Percentiles rank a stretch among this genome's conserved stretches.
phyloP scores from a whole-genome alignment of 2,797 vertebrate genomes.

The Liparis tanakae region DNA sequence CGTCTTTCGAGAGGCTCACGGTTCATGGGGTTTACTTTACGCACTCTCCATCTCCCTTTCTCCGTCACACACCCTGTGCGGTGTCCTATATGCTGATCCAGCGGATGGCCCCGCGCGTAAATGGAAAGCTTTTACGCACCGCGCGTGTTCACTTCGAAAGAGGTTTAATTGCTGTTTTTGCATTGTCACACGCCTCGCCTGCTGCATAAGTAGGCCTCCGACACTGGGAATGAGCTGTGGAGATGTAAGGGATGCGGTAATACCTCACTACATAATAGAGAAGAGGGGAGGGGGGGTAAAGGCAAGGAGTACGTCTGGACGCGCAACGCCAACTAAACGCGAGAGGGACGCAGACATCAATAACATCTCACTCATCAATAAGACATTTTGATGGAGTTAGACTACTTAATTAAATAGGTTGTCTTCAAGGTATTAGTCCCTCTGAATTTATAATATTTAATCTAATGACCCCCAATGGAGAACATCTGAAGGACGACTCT shows the following conservation, averaged over 20 bases:
- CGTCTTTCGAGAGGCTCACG: conserved; percentile 18
- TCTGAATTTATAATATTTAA: conserved; percentile 52
- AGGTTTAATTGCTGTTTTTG: conserved; percentile 63
- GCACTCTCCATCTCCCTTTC: neutral
- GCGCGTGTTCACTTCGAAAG: conserved; percentile 45
- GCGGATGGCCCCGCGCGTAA: conserved; percentile 66
- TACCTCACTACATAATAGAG: conserved; percentile 61
- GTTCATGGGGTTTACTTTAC: conserved; percentile 15
- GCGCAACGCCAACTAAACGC: conserved; percentile 61
- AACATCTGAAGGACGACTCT: conserved; percentile 66
- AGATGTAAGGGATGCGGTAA: conserved; percentile 67
- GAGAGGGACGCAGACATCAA: conserved; percentile 62
- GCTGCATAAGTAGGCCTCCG: conserved; percentile 50
- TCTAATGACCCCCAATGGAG: conserved; percentile 69
- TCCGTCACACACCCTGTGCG: conserved; percentile 18
- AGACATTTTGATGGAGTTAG: conserved; percentile 66
- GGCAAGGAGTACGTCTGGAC: conserved; percentile 64
- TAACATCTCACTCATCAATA: conserved; percentile 69
- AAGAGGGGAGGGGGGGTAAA: conserved; percentile 48
- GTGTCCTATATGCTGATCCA: conserved; percentile 49
- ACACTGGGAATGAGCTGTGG: conserved; percentile 52
- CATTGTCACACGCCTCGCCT: conserved; percentile 58
- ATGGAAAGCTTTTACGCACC: conserved; percentile 81
- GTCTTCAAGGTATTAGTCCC: conserved; percentile 34
- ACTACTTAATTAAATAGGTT: conserved; percentile 68